phyloP scores from a whole-genome alignment of 2,113 vertebrate genomes.

The Eidolon helvum region DNA sequence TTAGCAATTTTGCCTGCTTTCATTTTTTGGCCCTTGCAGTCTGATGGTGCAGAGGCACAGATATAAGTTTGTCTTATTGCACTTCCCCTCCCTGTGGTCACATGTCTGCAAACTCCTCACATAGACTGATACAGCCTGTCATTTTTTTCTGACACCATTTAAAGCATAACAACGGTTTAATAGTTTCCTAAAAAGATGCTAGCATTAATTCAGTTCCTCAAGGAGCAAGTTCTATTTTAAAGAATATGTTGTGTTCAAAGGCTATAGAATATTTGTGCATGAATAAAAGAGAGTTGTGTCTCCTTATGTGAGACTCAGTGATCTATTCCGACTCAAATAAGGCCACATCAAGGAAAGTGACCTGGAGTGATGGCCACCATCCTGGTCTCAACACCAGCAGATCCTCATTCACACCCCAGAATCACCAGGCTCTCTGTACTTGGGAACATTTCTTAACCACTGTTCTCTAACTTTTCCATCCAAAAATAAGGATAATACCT shows the following conservation, averaged over 20 bases:
- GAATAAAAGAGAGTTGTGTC: not conserved
- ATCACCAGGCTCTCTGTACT: not conserved
- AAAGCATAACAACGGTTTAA: conserved; percentile 31
- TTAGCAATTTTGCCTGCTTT: not conserved
- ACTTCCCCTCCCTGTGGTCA: not conserved
- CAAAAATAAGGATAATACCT: not conserved
- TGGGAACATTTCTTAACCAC: not conserved
- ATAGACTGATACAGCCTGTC: not conserved
- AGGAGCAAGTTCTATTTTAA: conserved; percentile 14
- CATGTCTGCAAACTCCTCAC: not conserved
- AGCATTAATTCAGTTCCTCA: conserved; percentile 30
- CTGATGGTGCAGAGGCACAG: not conserved
- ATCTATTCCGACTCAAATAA: not conserved
- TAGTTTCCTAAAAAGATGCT: conserved; percentile 32
- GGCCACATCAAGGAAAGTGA: not conserved
- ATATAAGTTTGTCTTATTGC: not conserved
- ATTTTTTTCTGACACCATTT: conserved; percentile 39
- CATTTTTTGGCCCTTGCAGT: not conserved
- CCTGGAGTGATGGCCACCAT: not conserved
- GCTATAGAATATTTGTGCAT: not conserved
- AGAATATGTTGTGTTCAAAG: not conserved
- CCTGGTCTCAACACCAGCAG: not conserved
- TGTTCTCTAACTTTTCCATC: not conserved
- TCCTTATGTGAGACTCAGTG: not conserved
- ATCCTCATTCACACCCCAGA: not conserved